These are phyloP conservation scores for Thamnaconus septentrionalis DNA, from an alignment of 2,113 vertebrate genomes.

Conservation along the genomic window DNA sequence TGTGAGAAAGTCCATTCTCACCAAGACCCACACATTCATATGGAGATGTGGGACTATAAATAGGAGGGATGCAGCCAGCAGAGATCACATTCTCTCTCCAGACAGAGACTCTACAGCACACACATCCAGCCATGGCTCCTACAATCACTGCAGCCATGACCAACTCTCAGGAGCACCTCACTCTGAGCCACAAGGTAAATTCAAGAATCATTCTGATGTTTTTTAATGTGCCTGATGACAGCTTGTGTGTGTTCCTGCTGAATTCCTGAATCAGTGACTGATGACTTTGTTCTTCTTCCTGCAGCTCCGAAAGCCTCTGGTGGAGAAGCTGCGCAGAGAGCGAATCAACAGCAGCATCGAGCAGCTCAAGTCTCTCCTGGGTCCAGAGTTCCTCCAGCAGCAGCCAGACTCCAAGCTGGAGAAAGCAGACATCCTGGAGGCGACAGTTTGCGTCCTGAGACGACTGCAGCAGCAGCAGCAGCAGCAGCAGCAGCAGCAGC, in stretches of 20 bases:
- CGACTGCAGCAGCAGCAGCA: constrained; percentile 35
- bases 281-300: constrained; percentile 31
- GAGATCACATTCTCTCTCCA: constrained; percentile 54
- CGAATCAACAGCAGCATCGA: constrained; percentile 73
- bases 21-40: constrained; percentile 73
- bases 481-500: constrained; percentile 28
- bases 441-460: constrained; percentile 49
- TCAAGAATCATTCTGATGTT: not conserved
- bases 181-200: constrained; percentile 67
- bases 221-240: not conserved
- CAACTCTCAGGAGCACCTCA: constrained; percentile 55
- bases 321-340: constrained; percentile 69
- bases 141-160: constrained; percentile 53
- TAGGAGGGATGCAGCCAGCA: constrained; percentile 60
- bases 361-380: constrained; percentile 69
- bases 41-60: constrained; percentile 75
- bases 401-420: constrained; percentile 64
- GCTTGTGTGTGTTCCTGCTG: not conserved
- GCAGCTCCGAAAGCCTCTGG: constrained; percentile 64
- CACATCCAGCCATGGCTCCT: constrained; percentile 61
- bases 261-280: constrained; percentile 21
- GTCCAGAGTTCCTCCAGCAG: constrained; percentile 25
- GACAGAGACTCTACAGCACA: constrained; percentile 60
- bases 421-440: constrained; percentile 67
- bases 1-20: constrained; percentile 67